A percentile compares a stretch with the other conserved stretches of the same genome.
Evolutionary conservation across 1,140 invertebrate genomes (phyloP).

Genomic region (Brevipalpus yothersi): DNA sequence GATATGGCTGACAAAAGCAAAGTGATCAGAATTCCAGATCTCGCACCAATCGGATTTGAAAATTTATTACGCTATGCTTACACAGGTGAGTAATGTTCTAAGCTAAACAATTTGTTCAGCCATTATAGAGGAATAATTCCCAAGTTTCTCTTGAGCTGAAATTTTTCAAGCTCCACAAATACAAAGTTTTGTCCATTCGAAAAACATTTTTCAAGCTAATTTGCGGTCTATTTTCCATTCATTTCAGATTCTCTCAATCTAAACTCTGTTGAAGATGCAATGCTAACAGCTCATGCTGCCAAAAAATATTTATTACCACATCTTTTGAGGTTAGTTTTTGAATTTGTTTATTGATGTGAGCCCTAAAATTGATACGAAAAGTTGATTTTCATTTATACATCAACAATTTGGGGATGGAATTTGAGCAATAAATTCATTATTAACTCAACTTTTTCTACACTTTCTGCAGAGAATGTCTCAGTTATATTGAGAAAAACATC

Average conservation of each 20-base stretch:
- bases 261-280: conserved; percentile 16
- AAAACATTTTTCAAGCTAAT: neutral
- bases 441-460: neutral
- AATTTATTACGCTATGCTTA: conserved; percentile 16
- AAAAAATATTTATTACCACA: conserved; percentile 17
- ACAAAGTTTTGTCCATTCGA: neutral
- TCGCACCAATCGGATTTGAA: conserved; percentile 17
- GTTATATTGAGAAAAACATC: conserved; percentile 15
- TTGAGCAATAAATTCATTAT: neutral
- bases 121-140: neutral
- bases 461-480: conserved; percentile 13
- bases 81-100: conserved; percentile 1
- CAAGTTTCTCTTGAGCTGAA: neutral
- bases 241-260: conserved; percentile 14
- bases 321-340: conserved; percentile 8
- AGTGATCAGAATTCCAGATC: conserved; percentile 16
- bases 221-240: neutral
- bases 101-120: neutral
- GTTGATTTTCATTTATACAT: no score
- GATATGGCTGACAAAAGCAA: conserved; percentile 18
- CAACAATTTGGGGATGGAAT: no score
- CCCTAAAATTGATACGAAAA: no score
- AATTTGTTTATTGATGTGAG: no score
- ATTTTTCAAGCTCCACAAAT: neutral
- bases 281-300: conserved; percentile 16